Evolutionary conservation across 2,113 vertebrate species (phyloP).

Genomic region (Onychostruthus taczanowskii): DNA sequence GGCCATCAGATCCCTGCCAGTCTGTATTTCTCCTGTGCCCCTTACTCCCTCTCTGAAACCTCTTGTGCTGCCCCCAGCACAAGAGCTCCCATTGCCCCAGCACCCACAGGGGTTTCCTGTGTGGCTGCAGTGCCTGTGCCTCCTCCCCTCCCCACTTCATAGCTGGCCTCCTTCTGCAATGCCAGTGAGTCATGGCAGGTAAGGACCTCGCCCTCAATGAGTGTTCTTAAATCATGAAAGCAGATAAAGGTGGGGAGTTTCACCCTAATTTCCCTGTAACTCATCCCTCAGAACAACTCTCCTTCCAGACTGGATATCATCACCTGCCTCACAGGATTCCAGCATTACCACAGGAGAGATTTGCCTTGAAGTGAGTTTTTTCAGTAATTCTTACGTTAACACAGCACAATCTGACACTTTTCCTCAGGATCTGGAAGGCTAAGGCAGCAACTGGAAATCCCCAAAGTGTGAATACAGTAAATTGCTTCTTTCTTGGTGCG

Average conservation of each 20-base stretch:
- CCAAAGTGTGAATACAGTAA: background rate
- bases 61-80: background rate
- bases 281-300: background rate
- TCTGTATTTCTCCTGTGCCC: background rate
- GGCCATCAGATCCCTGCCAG: background rate
- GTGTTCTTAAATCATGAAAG: background rate
- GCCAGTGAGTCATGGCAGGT: accelerated
- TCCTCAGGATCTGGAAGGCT: background rate
- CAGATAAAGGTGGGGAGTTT: background rate
- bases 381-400: background rate
- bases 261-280: background rate
- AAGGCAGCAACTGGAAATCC: background rate
- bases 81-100: background rate
- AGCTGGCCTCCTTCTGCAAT: background rate
- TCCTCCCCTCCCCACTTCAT: accelerated
- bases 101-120: accelerated
- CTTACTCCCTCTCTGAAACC: background rate
- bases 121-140: accelerated
- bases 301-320: accelerated
- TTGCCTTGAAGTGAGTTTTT: background rate
- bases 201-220: background rate
- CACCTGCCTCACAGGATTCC: background rate
- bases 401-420: background rate
- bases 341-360: background rate
- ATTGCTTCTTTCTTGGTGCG: background rate